Evolutionary conservation across 2,888 invertebrate species (phyloP).

Genomic region (Rosalia funebris): DNA sequence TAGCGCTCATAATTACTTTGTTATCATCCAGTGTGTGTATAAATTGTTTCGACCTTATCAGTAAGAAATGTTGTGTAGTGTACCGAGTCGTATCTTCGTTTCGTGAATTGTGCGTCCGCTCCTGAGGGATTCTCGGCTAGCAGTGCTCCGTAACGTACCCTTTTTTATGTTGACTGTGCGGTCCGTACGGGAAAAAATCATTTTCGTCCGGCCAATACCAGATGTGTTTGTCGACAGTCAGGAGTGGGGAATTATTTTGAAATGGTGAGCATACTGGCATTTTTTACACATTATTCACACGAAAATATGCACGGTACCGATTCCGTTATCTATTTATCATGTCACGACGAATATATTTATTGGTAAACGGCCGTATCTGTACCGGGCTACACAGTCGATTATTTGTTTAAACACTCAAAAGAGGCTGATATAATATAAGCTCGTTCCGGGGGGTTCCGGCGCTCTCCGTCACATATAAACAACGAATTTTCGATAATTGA

Average conservation of each 20-base stretch:
- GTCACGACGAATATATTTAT: too few relatives aligned
- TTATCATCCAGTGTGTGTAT: conserved; percentile 33
- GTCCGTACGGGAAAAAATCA: conserved; percentile 7
- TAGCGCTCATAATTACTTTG: conserved; percentile 1
- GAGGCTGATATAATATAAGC: too few relatives aligned
- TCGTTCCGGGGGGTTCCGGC: too few relatives aligned
- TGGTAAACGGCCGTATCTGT: too few relatives aligned
- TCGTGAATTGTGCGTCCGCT: conserved; percentile 9
- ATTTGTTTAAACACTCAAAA: too few relatives aligned
- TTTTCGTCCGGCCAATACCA: conserved; percentile 12
- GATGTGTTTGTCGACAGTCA: conserved; percentile 15
- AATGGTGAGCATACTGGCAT: conserved; percentile 14
- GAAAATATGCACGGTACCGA: too few relatives aligned
- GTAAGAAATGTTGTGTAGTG: conserved; percentile 34
- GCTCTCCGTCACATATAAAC: too few relatives aligned
- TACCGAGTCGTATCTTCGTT: conserved; percentile 13
- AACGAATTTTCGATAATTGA: too few relatives aligned
- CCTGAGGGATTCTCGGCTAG: conserved; percentile 19
- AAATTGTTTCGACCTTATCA: conserved; percentile 38
- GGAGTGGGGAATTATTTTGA: conserved; percentile 20
- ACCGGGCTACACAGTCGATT: too few relatives aligned
- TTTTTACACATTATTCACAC: too few relatives aligned
- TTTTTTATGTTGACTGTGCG: neutral
- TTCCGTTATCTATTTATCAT: too few relatives aligned
- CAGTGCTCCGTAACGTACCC: neutral